A percentile compares a stretch with the other conserved stretches of the same genome.
phyloP scores from a whole-genome alignment of 2,888 invertebrate genomes.

The Leucoma salicis region DNA sequence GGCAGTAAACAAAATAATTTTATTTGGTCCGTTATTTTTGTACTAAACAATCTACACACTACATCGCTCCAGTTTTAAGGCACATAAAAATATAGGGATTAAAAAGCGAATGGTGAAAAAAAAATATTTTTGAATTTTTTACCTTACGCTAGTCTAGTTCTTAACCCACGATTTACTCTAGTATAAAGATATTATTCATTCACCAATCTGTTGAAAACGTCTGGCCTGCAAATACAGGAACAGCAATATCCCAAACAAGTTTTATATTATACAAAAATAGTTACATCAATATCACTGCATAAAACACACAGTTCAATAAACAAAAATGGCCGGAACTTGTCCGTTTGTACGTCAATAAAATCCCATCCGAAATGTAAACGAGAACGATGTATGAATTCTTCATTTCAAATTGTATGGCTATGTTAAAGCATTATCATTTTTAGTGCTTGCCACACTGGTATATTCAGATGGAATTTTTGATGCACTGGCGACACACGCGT shows the following conservation, averaged over 20 bases:
- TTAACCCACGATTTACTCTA: no score
- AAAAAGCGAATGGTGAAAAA: no score
- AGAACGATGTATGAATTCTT: conserved; percentile 77
- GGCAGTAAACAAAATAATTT: no score
- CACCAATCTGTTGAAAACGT: no score
- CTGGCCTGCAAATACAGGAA: background rate
- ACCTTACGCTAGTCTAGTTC: no score
- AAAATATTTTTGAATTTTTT: no score
- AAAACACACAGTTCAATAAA: conserved; percentile 56
- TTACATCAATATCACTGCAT: conserved; percentile 40
- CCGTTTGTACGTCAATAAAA: conserved; percentile 74
- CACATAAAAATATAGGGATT: no score
- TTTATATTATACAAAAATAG: conserved; percentile 34
- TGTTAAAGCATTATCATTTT: conserved; percentile 82
- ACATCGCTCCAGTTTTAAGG: no score
- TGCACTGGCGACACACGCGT: conserved; percentile 81
- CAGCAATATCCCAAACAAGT: background rate
- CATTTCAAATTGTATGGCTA: conserved; percentile 79
- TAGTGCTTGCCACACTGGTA: conserved; percentile 81
- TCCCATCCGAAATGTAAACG: conserved; percentile 73
- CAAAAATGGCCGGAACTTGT: conserved; percentile 63
- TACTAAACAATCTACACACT: no score
- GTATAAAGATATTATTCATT: no score
- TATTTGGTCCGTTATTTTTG: no score
- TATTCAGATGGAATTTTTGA: conserved; percentile 83